Evolutionary conservation across 1,140 invertebrate species (phyloP).

Genomic region (Dinoponera quadriceps): DNA sequence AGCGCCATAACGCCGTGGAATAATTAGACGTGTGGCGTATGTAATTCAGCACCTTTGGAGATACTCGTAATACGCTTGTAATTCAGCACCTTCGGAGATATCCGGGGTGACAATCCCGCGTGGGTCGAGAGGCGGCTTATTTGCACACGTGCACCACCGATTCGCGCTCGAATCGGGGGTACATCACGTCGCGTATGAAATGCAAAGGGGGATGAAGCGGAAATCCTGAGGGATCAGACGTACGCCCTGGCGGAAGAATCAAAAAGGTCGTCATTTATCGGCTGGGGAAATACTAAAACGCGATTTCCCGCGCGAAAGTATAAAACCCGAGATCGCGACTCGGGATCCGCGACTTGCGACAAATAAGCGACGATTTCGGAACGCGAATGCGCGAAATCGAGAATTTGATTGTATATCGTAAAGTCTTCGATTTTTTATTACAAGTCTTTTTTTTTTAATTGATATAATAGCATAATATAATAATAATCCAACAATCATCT

Average conservation of each 20-base stretch:
- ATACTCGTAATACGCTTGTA: slow-evolving; percentile 1
- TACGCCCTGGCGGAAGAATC: neutral
- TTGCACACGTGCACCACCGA: neutral
- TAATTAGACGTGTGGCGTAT: neutral
- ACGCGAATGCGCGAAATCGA: no score
- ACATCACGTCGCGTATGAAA: neutral
- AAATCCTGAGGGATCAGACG: neutral
- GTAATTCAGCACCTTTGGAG: neutral
- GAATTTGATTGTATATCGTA: no score
- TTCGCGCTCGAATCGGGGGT: neutral
- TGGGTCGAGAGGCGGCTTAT: slow-evolving; percentile 14
- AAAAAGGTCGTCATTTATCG: neutral
- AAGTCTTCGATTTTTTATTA: no score
- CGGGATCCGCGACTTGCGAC: no score
- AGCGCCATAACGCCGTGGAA: no score
- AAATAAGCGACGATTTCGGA: no score
- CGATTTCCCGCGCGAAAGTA: neutral
- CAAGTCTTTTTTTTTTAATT: no score
- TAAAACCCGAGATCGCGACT: neutral
- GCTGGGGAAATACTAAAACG: neutral
- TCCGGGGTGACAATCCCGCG: neutral
- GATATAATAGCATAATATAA: no score
- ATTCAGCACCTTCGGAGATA: neutral
- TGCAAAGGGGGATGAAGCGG: neutral
- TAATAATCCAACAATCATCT: no score